These are phyloP conservation scores for Dascillus cervinus DNA, from an alignment of 2,888 invertebrate genomes.

Conservation along the genomic window DNA sequence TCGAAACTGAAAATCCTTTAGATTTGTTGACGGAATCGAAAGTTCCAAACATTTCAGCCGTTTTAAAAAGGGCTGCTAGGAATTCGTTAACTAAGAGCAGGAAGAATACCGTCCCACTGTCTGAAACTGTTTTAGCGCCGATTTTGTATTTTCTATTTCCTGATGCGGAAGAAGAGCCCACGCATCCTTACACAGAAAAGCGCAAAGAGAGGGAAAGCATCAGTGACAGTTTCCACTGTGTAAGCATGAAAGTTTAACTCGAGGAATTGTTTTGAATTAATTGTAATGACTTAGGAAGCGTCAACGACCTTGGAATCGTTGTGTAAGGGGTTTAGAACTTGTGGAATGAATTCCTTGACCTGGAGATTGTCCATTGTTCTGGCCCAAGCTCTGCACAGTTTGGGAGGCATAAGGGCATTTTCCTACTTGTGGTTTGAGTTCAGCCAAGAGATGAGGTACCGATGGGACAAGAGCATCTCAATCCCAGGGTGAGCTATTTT, in stretches of 20 bases:
- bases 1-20: slow-evolving; percentile 48
- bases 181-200: slow-evolving; percentile 47
- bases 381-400: slow-evolving; percentile 63
- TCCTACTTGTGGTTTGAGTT: slow-evolving; percentile 94
- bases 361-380: slow-evolving; percentile 73
- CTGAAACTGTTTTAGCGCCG: slow-evolving; percentile 65
- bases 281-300: too few relatives aligned
- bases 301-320: slow-evolving; percentile 21
- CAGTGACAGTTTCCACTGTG: slow-evolving; percentile 2
- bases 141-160: slow-evolving; percentile 82
- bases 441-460: slow-evolving; percentile 77
- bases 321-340: slow-evolving; percentile 53
- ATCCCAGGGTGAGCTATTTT: slow-evolving; percentile 73
- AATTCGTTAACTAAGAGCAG: slow-evolving; percentile 37
- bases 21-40: slow-evolving; percentile 71
- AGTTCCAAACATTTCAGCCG: slow-evolving; percentile 55
- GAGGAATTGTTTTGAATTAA: too few relatives aligned
- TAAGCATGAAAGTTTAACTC: background rate
- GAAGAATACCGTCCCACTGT: slow-evolving; percentile 67
- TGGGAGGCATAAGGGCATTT: slow-evolving; percentile 66
- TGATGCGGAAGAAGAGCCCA: slow-evolving; percentile 66
- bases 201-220: slow-evolving; percentile 22
- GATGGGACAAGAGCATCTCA: slow-evolving; percentile 74
- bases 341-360: slow-evolving; percentile 68
- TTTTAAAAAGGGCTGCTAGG: slow-evolving; percentile 50